A percentile compares a stretch with the other conserved stretches of the same genome.
Evolutionary conservation across 2,888 invertebrate species (phyloP).

Genomic region (Noctua janthe): DNA sequence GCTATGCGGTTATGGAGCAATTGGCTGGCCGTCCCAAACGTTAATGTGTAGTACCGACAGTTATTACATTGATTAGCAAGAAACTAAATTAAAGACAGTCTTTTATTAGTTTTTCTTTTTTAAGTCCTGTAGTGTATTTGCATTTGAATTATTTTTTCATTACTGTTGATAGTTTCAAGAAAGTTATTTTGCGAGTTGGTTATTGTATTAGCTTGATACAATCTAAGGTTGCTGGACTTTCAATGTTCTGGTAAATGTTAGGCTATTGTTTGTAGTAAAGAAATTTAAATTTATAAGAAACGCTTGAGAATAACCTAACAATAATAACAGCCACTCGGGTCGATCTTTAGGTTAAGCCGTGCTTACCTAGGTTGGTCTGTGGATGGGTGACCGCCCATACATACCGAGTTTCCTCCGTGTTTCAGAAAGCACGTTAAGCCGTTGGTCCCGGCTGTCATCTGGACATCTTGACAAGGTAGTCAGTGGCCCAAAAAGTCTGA

Average conservation of each 20-base stretch:
- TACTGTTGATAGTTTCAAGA: slow-evolving; percentile 32
- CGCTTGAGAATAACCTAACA: not conserved
- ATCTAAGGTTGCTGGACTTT: slow-evolving; percentile 13
- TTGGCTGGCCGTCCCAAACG: slow-evolving; percentile 72
- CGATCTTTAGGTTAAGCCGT: no score
- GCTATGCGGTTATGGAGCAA: slow-evolving; percentile 70
- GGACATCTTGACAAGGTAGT: no score
- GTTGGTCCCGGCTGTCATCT: no score
- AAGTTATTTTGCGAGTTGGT: not conserved
- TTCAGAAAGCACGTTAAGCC: no score
- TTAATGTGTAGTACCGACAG: slow-evolving; percentile 72
- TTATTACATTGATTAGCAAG: slow-evolving; percentile 72
- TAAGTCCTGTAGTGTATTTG: slow-evolving; percentile 29
- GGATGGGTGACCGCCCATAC: no score
- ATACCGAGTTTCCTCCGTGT: no score
- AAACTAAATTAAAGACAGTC: slow-evolving; percentile 51
- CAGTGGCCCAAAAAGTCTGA: no score
- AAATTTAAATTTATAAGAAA: not conserved
- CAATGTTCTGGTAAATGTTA: not conserved
- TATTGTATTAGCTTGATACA: slow-evolving; percentile 7
- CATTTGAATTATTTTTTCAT: slow-evolving; percentile 42
- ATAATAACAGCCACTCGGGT: no score
- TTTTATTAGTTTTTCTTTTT: slow-evolving; percentile 16
- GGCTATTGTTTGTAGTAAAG: not conserved
- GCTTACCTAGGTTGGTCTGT: no score